A percentile compares a stretch with the other conserved stretches of the same genome.
Conservation (phyloP, 2,888 invertebrate species). For the Phortica magna region DNA sequence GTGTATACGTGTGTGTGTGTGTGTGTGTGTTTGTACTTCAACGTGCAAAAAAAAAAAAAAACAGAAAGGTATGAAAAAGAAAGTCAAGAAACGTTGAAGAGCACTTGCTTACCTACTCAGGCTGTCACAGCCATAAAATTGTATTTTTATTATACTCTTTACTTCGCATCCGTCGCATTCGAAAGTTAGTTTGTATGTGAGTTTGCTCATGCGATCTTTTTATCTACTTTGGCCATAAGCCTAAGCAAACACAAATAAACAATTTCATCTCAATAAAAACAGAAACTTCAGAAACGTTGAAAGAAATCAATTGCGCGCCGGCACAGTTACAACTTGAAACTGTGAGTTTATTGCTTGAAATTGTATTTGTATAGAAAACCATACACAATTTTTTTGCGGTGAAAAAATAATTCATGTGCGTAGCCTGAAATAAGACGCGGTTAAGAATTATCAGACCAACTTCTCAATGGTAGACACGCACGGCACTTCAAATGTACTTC, state of each 20-base stretch:
- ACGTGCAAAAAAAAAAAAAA: slow-evolving; percentile 12
- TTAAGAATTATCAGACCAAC: too few relatives aligned
- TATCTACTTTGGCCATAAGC: slow-evolving; percentile 64
- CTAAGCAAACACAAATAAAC: slow-evolving; percentile 65
- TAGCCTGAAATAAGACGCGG: too few relatives aligned
- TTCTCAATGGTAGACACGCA: too few relatives aligned
- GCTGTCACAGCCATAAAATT: slow-evolving; percentile 63
- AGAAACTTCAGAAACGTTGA: background rate
- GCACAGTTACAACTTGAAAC: background rate
- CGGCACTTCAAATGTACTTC: too few relatives aligned
- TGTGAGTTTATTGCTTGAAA: background rate
- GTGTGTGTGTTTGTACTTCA: slow-evolving; percentile 21
- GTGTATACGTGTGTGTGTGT: slow-evolving; percentile 22
- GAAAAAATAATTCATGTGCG: too few relatives aligned
- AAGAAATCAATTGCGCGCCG: slow-evolving; percentile 1
- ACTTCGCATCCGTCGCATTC: slow-evolving; percentile 32
- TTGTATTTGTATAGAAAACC: too few relatives aligned
- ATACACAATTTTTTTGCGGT: too few relatives aligned
- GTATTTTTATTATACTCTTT: slow-evolving; percentile 55
- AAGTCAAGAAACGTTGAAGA: slow-evolving; percentile 19
- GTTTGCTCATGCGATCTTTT: slow-evolving; percentile 56
- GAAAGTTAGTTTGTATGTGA: slow-evolving; percentile 47
- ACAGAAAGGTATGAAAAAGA: background rate
- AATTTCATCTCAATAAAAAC: slow-evolving; percentile 54
- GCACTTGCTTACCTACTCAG: slow-evolving; percentile 48